Evolutionary conservation across 2,113 vertebrate species (phyloP), one percentile per base, ranked within the genome.

Genomic region (Hypanus sabinus): DNA sequence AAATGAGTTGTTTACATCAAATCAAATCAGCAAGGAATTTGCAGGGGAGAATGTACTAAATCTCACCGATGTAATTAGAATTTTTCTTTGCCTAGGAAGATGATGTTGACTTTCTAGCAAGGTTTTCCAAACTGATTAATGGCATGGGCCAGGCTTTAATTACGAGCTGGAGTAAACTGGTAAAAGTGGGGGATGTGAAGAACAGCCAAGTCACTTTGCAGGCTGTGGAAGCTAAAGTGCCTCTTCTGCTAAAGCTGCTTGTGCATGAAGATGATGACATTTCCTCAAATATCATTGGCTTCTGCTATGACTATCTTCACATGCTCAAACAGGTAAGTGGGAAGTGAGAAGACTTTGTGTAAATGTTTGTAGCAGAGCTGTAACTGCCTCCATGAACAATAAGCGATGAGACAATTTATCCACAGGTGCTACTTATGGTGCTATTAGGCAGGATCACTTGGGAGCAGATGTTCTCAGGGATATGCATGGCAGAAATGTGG

Each of bases 91-190:
- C 62, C 33, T n/a, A 99, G 99, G 98, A 99, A 96, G 99, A 99
- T 95, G 98, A 99, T 95, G 99, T 99, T 95, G 99, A 99, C 96
- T 99, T 99, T 95, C 97, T 99, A 95, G 98, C 99, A 55, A 98
- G 99, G 95, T 99, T 99, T 96, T 99, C 99, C 3, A 98, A 99
- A 85, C 96, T 99, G 95, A 97, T 99, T 75, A 99, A 99, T 94
- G 99, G 98, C 60, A 99, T 99, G 98, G 99, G 99, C n/a, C 99
- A 99, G 97, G 98, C 98, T n/a, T 95, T 99, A 95, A 98, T 99
- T 95, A 95, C 98, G 94, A 99, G 99, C 96, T 99, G 98, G 98
- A 98, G 97, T 96, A 99, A 98, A 95, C 96, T 99, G 95, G 95
- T 96, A 88, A 99, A 99, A 95, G 95, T 87, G 11, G 98, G 98